Percentiles rank a stretch among this genome's conserved stretches.
Conservation (phyloP, 2,797 vertebrate genomes). For the Semotilus atromaculatus region DNA sequence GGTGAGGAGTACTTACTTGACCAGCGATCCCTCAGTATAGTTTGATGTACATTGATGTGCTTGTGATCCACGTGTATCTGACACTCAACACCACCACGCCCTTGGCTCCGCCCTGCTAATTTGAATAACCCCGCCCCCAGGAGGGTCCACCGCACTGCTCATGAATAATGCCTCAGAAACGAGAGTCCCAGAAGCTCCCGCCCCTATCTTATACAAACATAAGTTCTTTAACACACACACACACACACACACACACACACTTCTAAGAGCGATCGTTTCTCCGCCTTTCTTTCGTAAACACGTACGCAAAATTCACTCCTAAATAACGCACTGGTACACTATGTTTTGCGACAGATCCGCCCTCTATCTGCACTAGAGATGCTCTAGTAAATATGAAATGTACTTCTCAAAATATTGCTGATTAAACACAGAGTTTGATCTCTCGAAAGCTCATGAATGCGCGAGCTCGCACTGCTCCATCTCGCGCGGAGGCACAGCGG, state of each 20-base stretch:
- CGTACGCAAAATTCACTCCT: neutral
- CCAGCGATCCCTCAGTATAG: neutral
- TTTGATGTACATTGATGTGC: neutral
- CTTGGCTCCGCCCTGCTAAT: slow-evolving; percentile 37
- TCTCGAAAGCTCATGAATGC: neutral
- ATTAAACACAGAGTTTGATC: neutral
- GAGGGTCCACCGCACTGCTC: slow-evolving; percentile 41
- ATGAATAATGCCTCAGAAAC: slow-evolving; percentile 57
- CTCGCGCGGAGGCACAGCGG: slow-evolving; percentile 46
- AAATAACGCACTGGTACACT: neutral
- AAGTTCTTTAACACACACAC: neutral
- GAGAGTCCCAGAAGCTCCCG: neutral
- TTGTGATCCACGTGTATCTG: neutral
- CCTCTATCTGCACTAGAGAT: neutral
- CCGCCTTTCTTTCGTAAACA: slow-evolving; percentile 41
- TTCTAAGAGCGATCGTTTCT: slow-evolving; percentile 28
- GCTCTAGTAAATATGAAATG: slow-evolving; percentile 24
- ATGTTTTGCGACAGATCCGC: neutral
- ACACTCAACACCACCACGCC: slow-evolving; percentile 31
- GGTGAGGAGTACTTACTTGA: slow-evolving; percentile 15
- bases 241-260: slow-evolving; percentile 14
- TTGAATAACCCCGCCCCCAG: slow-evolving; percentile 48
- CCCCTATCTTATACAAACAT: neutral
- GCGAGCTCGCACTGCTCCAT: slow-evolving; percentile 37
- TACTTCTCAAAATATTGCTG: slow-evolving; percentile 24